Evolutionary conservation across 2,888 invertebrate species (phyloP), one percentile per base, ranked within the genome.

Genomic region (Torymus texanus): DNA sequence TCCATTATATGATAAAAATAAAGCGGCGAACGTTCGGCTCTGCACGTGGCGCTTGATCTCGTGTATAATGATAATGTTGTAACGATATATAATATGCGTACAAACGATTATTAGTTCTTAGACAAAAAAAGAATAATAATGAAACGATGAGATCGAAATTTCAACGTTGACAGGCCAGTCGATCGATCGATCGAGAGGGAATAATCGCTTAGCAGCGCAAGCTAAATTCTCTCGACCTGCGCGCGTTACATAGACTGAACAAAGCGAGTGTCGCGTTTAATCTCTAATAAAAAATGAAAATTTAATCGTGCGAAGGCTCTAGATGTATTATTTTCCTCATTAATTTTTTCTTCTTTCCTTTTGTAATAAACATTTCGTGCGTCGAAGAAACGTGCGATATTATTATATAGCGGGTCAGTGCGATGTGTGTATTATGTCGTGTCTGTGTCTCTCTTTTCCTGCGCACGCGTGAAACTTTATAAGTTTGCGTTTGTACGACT

Each of bases 1-100:
- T 5, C 41, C 41, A 41, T 41, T 41, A 50, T n/a, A 59, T 12
- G 2, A 65, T 4, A 55, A 53, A 18, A 3, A 58, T 58, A 56
- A 21, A 3, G 51, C 56, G 68, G 53, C 75, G 65, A 75, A 75
- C 24, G 62, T 81, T 81, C 14, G 12, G 74, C 76, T 70, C 75
- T 61, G 67, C 59, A 66, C 41, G 61, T 70, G 29, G 61, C 76
- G 81, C 81, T 81, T 81, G 78, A 81, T 81, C 78, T 81, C 81
- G 75, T 80, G 63, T 68, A 73, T 75, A 75, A 68, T 65, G 5
- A 10, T 58, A 63, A 79, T 65, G n/a, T 5, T 41, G 41, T 41
- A 53, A 68, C 18, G 67, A 10, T 63, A 65, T 61, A 10, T 63
- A 65, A 65, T 41, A 41, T 8, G 41, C 41, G 41, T 41, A 41